These are phyloP conservation scores for Etheostoma spectabile DNA, from an alignment of 2,113 vertebrate genomes.

Conservation along the genomic window DNA sequence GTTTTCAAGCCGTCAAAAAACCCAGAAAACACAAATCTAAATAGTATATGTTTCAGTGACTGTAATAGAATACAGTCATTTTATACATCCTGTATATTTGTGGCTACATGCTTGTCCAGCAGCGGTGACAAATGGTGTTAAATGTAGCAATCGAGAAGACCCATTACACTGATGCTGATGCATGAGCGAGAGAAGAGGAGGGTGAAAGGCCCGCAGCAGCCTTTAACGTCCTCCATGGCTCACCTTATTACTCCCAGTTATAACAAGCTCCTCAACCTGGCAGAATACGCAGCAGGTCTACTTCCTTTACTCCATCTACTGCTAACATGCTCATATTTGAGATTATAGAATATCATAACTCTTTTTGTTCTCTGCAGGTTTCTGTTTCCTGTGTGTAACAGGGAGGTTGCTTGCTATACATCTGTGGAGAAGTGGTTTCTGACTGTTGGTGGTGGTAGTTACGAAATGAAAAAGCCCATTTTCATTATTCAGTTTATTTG, in stretches of 20 bases:
- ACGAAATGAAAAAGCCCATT: not conserved
- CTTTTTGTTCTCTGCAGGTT: not conserved
- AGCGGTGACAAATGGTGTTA: conserved; percentile 25
- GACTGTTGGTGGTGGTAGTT: not conserved
- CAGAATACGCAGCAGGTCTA: not conserved
- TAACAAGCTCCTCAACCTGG: conserved; percentile 8
- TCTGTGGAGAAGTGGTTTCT: not conserved
- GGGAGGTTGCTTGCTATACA: not conserved
- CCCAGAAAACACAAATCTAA: not conserved
- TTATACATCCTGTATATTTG: conserved; percentile 13
- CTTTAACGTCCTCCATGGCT: conserved; percentile 10
- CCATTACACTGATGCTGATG: conserved; percentile 25
- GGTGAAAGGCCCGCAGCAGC: conserved; percentile 28
- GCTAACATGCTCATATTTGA: not conserved
- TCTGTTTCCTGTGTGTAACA: not conserved
- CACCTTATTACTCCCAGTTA: conserved; percentile 21
- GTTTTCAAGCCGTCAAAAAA: not conserved
- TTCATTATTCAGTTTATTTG: not conserved
- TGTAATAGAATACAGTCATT: not conserved
- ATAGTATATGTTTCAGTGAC: not conserved
- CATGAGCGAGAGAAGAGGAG: conserved; percentile 5
- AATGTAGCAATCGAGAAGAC: conserved; percentile 18
- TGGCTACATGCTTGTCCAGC: not conserved
- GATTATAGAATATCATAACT: not conserved
- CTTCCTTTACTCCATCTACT: not conserved